phyloP scores from a whole-genome alignment of 2,888 invertebrate species.

The Pollenia amentaria region DNA sequence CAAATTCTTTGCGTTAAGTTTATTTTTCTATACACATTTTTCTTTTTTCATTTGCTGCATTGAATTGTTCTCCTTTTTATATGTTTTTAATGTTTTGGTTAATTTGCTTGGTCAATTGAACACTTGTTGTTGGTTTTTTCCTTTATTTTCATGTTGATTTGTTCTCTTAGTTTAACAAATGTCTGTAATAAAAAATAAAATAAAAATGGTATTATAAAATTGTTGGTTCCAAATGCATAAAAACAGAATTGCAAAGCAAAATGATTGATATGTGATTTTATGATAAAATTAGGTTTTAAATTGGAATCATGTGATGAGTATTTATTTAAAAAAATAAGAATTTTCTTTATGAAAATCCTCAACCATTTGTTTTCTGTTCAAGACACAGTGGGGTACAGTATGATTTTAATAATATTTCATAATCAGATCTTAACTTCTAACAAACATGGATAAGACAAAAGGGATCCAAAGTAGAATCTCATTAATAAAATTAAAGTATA shows the following conservation, averaged over 20 bases:
- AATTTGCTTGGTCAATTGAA: constrained; percentile 46
- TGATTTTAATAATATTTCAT: too few species aligned
- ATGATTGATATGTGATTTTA: not conserved
- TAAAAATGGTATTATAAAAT: constrained; percentile 9
- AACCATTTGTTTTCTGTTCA: too few species aligned
- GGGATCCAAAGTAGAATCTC: too few species aligned
- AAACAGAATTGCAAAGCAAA: not conserved
- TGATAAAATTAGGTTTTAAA: not conserved
- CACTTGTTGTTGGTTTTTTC: constrained; percentile 22
- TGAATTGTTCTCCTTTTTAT: constrained; percentile 5
- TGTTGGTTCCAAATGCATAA: constrained; percentile 1
- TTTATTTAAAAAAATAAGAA: not conserved
- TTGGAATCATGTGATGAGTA: not conserved
- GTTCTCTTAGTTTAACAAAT: not conserved
- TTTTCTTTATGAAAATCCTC: too few species aligned
- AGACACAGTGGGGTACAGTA: too few species aligned
- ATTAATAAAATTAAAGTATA: too few species aligned
- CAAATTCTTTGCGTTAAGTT: constrained; percentile 6
- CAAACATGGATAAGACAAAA: too few species aligned
- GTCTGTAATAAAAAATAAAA: constrained; percentile 26
- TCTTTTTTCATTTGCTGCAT: not conserved
- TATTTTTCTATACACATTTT: not conserved
- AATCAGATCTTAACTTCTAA: too few species aligned
- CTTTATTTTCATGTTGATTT: not conserved
- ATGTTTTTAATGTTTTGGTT: constrained; percentile 11